Base-by-base conservation (phyloP, 2,113 vertebrate species). In the Meleagris gallopavo region DNA sequence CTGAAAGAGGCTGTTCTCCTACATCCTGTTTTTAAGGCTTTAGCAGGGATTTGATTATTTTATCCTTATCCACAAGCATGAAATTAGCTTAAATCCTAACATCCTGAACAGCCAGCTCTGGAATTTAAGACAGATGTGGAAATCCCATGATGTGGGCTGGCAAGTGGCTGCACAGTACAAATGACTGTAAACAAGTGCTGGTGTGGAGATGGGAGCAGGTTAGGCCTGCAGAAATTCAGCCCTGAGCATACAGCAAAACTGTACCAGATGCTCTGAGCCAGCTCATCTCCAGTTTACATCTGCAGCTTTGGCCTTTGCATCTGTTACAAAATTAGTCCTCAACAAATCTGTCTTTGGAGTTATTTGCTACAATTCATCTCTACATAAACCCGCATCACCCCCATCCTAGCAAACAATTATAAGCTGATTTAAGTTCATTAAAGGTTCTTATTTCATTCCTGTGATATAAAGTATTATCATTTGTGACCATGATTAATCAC, bases 211-310 rank as follows among this genome's bases (percentile, higher is more conserved):
- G 57, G 43, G 13, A 83, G 30, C 45, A 72, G 76, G 60, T 27
- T 65, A 46, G 65, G 41, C 50, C 32, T 21, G 64, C 83, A 73
- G 58, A 88, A 58, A 65, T 36, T 32, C 83, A 86, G 69, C 72
- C 61, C 61, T 61, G 52, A 81, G 43, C 57, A 27, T 2, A 8
- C 61, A 65, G 43, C 88, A 81, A 77, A 95, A 88, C 73, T 93
- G 61, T 43, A 60, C 57, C 90, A 95, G 90, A 88, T 95, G 88
- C 77, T 94, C 79, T 36, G 73, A 93, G 92, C 30, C 83, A 82
- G 55, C 76, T 84, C 7, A 0, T 29, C 83, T 88, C 76, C 40
- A 71, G 79, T 88, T 95, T 62, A 72, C 62, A 91, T 69, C 91
- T 81, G 66, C 69, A 65, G 48, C 46, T 90, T 79, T 88, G 61